Evolutionary conservation across 2,113 vertebrate species (phyloP).

Genomic region (Deroptyus accipitrinus): DNA sequence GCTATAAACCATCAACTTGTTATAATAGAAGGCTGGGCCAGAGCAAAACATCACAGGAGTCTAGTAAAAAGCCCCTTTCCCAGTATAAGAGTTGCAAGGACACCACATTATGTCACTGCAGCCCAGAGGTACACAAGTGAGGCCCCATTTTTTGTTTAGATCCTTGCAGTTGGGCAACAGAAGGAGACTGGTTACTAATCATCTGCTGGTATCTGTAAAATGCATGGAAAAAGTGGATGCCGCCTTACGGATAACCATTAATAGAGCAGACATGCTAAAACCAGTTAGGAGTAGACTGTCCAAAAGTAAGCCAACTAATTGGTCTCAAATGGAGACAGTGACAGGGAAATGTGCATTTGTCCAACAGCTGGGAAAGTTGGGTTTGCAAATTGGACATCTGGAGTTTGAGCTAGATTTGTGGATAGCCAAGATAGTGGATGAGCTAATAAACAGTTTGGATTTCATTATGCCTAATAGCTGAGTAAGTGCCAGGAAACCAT

Average conservation of each 20-base stretch:
- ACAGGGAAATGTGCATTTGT: background rate
- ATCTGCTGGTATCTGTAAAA: constrained; percentile 6
- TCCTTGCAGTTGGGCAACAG: background rate
- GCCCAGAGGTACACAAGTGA: background rate
- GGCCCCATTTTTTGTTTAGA: background rate
- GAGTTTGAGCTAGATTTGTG: constrained; percentile 55
- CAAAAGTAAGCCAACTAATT: constrained; percentile 56
- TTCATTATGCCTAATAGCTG: constrained; percentile 36
- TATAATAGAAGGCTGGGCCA: constrained; percentile 34
- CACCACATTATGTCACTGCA: background rate
- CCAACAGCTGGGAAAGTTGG: constrained; percentile 36
- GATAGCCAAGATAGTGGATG: constrained; percentile 42
- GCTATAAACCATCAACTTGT: constrained; percentile 3
- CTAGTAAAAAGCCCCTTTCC: constrained; percentile 36
- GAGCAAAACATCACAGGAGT: constrained; percentile 26
- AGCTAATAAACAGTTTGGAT: constrained; percentile 63
- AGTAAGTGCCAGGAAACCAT: constrained; percentile 22
- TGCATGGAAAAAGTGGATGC: constrained; percentile 18
- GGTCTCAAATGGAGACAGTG: constrained; percentile 48
- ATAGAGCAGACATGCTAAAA: constrained; percentile 51
- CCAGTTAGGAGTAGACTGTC: background rate
- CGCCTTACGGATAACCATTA: constrained; percentile 22
- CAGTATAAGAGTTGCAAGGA: background rate
- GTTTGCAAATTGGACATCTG: constrained; percentile 55
- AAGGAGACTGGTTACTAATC: background rate